Conservation (phyloP, 2,113 vertebrate species). For the Eulemur rufifrons region DNA sequence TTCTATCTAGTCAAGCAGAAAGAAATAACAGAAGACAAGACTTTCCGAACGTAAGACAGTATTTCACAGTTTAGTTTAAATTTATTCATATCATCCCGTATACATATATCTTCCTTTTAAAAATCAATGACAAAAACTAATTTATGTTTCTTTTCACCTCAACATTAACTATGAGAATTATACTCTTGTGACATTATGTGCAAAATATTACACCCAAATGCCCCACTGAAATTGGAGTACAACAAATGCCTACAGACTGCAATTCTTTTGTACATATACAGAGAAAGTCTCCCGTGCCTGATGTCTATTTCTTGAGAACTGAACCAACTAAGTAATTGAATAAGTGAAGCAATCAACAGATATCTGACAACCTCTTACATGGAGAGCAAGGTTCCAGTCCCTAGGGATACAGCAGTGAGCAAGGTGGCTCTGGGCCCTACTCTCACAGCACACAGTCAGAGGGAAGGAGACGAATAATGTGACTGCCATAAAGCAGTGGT, state of each 20-base stretch:
- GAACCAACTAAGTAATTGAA: neutral
- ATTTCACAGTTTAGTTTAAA: neutral
- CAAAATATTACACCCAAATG: neutral
- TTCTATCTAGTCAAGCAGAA: neutral
- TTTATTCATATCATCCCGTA: neutral
- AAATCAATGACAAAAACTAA: neutral
- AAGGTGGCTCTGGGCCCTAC: neutral
- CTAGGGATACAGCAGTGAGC: neutral
- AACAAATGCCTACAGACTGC: neutral
- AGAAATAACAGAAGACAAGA: neutral
- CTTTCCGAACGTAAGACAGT: neutral
- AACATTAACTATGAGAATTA: conserved; percentile 24
- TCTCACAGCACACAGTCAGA: neutral
- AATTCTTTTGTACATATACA: neutral
- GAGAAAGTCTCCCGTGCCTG: neutral
- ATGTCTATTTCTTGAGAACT: neutral
- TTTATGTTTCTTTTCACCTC: neutral
- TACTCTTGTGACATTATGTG: neutral
- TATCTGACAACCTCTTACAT: neutral
- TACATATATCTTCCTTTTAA: neutral
- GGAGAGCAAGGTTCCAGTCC: neutral
- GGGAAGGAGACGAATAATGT: neutral
- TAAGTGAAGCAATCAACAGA: neutral
- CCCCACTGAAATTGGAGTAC: neutral
- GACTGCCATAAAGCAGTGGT: neutral